Base-by-base conservation (phyloP, 2,888 invertebrate species). In the Choristoneura rosaceana region DNA sequence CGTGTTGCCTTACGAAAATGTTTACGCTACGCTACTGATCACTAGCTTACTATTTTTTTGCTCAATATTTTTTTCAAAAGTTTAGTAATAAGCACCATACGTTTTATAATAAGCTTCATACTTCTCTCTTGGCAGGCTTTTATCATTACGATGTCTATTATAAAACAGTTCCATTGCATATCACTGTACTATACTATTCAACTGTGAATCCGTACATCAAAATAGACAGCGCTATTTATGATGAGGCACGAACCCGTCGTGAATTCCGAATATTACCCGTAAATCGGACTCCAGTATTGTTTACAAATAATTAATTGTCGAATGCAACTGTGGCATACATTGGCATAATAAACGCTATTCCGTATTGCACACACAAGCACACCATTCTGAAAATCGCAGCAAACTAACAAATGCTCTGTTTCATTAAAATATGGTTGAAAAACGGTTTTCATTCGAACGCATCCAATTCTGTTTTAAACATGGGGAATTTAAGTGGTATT, bases 271-370 rank as follows among this genome's bases (percentile, higher is more conserved):
- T 77, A 79, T 79, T 73, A 74, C 77, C 79, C 82, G 78, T 81
- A 82, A 85, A 85, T 84, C 81, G 81, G 75, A 77, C 75, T 73
- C 78, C 78, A 74, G 82, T 81, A 88, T 88, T 93, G 91, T 93
- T 92, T 93, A 90, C 94, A 89, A 93, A 93, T 93, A 93, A 94
- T 93, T 93, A 93, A 93, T 93, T 86, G 91, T 85, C 90, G 85
- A 88, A 87, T 90, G 90, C 91, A 92, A 92, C 90, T 91, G 90
- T 82, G 86, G 82, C 88, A 87, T 89, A 89, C 91, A 92, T 87
- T 90, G 88, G 83, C 85, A 86, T 91, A 90, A 91, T 91, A 91
- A 91, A 92, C 91, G 88, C 87, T 86, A 85, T 83, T 80, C 84
- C 85, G 88, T 89, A 90, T 88, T 86, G 83, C 81, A 84, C 80